Conservation (phyloP, 2,797 vertebrate genomes). For the Leptodactylus fallax region DNA sequence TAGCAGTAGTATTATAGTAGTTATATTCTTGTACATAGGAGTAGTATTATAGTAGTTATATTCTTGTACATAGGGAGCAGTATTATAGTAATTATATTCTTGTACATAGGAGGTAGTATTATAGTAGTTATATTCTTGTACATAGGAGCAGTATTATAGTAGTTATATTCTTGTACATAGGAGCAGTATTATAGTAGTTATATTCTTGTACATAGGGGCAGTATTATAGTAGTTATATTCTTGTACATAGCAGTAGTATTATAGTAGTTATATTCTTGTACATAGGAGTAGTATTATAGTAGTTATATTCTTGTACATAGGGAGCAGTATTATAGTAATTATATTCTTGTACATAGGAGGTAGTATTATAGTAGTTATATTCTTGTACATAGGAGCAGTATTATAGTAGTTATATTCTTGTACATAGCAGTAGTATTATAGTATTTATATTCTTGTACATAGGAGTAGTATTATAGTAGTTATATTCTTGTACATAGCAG, state of each 20-base stretch:
- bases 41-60: slow-evolving; percentile 1
- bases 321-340: background rate
- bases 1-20: background rate
- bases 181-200: too few relatives aligned
- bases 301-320: slow-evolving; percentile 8
- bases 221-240: slow-evolving; percentile 8
- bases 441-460: background rate
- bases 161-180: slow-evolving; percentile 2
- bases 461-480: background rate
- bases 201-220: too few relatives aligned
- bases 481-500: background rate
- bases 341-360: background rate
- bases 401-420: background rate
- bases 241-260: background rate
- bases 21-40: background rate
- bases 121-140: background rate
- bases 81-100: background rate
- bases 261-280: slow-evolving; percentile 13
- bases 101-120: too few relatives aligned
- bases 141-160: slow-evolving; percentile 6
- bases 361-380: background rate
- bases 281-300: slow-evolving; percentile 7
- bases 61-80: background rate
- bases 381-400: background rate
- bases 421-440: background rate